Base-by-base conservation (phyloP, 2,888 invertebrate genomes). In the Cantharis nigra region DNA sequence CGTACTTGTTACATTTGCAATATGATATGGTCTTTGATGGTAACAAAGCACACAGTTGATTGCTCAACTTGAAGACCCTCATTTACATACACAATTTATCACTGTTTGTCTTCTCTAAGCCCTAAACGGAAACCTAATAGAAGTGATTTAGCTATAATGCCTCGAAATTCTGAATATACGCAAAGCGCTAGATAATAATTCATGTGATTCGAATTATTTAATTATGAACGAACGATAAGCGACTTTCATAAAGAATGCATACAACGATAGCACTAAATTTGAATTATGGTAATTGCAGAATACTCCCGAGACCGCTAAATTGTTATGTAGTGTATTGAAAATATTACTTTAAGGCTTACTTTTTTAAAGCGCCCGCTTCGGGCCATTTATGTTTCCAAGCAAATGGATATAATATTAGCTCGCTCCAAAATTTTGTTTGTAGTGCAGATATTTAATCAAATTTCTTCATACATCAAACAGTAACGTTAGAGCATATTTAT, bases 51-150 rank as follows among this genome's bases (percentile, higher is more conserved):
- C 73, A 79, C 73, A 75, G 75, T 75, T 75, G 78, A 80, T 80
- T 80, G 78, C 78, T 75, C 71, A 76, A 75, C 78, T 77, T 74
- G 70, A 76, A 72, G 80, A 75, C 69, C 72, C 72, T 72, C 75
- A 79, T 80, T 80, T 79, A 75, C 80, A 79, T 79, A 77, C 67
- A 79, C 78, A 79, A 80, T 80, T 79, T 77, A 78, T 80, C 80
- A 77, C 63, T 75, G 80, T 80, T 80, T 79, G 80, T 75, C 74
- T 75, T 72, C 73, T 49, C 79, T 28, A 65, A 71, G 78, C 74
- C 69, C 71, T 77, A 72, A 67, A 79, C 75, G 75, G 75, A 77
- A 71, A 74, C 62, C 72, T 75, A 74, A 75, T 77, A 74, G 77
- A 79, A 75, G 75, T 75, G 75, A 75, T 79, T 77, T 75, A 65